These are phyloP conservation scores for Opisthocomus hoazin DNA, from an alignment of 2,113 vertebrate species.

Conservation along the genomic window DNA sequence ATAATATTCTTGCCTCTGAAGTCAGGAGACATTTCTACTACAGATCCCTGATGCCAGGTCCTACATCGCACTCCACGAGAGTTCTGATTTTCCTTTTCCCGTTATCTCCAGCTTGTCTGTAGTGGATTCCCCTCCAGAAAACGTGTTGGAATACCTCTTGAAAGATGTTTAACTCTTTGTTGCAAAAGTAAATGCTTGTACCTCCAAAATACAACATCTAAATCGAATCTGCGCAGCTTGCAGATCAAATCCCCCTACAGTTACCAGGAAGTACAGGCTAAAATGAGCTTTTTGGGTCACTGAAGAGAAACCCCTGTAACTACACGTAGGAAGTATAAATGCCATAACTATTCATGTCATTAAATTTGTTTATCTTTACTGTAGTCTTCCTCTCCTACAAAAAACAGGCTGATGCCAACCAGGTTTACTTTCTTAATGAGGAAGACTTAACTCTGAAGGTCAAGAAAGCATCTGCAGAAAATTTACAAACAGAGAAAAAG, in stretches of 20 bases:
- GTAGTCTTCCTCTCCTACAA: neutral
- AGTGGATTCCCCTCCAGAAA: neutral
- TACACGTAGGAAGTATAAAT: neutral
- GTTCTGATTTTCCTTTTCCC: neutral
- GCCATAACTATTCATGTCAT: neutral
- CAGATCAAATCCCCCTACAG: neutral
- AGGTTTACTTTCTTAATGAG: neutral
- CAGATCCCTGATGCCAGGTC: neutral
- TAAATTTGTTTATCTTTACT: neutral
- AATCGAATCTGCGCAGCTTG: neutral
- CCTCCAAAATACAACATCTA: too few relatives aligned
- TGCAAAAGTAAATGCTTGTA: neutral
- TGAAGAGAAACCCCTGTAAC: neutral
- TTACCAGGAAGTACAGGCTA: neutral
- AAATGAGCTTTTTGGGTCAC: neutral
- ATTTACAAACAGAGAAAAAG: neutral
- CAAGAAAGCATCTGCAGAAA: neutral
- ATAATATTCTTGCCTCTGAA: neutral
- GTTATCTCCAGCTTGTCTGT: neutral
- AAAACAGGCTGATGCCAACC: neutral
- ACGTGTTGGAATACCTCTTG: neutral
- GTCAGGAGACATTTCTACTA: neutral
- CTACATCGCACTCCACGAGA: neutral
- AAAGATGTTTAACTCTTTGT: neutral
- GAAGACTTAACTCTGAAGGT: neutral